Conservation (phyloP, 2,113 vertebrate species). For the Physeter macrocephalus region DNA sequence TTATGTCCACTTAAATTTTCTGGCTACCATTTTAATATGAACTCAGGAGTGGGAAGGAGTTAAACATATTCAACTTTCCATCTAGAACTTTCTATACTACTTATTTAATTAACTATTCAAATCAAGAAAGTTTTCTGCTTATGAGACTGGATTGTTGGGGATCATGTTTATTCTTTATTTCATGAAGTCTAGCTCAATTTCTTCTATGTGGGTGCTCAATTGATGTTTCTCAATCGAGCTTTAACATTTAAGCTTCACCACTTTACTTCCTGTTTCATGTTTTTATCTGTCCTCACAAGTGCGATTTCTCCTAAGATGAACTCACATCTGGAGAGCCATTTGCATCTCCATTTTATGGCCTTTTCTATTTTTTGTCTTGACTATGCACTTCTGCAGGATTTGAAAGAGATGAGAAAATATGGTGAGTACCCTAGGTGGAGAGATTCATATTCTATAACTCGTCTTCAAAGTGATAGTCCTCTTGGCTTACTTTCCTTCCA, state of each 20-base stretch:
- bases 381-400: background rate
- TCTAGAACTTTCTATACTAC: background rate
- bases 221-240: background rate
- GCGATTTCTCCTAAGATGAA: background rate
- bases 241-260: background rate
- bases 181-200: rapidly evolving
- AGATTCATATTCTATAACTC: background rate
- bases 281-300: background rate
- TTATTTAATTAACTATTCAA: background rate
- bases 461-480: background rate
- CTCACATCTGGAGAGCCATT: background rate
- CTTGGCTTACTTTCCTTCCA: background rate
- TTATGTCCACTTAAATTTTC: background rate
- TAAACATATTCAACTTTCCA: background rate
- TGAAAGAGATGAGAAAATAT: background rate
- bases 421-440: background rate
- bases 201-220: background rate
- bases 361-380: background rate
- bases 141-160: background rate
- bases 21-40: background rate
- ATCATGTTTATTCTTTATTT: background rate
- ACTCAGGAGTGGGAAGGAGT: background rate
- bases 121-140: background rate
- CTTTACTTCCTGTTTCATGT: background rate
- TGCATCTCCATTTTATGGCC: background rate